A percentile compares a stretch with the other conserved stretches of the same genome.
These are phyloP conservation scores for Delphinus delphis DNA, from an alignment of 2,113 vertebrate genomes.

Conservation along the genomic window DNA sequence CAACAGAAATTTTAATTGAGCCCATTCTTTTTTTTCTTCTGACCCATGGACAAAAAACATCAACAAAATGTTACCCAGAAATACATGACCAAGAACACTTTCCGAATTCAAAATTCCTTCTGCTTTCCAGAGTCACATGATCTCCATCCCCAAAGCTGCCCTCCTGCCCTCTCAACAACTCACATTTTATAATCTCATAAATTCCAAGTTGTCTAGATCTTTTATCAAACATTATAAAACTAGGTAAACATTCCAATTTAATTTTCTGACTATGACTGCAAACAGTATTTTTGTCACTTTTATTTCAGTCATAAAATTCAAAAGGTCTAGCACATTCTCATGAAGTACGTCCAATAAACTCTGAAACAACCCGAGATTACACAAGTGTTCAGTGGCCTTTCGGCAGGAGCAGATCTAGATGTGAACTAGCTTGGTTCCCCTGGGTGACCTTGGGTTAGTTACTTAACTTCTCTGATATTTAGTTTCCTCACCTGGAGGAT, in stretches of 20 bases:
- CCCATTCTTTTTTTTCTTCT: constrained; percentile 64
- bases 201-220: constrained; percentile 30
- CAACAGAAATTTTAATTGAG: constrained; percentile 82
- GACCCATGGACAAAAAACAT: constrained; percentile 70
- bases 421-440: background rate
- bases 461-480: background rate
- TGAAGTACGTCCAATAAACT: constrained; percentile 24
- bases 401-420: background rate
- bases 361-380: background rate
- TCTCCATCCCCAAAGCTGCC: background rate
- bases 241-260: constrained; percentile 58
- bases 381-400: background rate
- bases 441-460: background rate
- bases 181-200: constrained; percentile 6
- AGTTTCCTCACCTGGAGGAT: background rate
- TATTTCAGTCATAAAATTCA: constrained; percentile 67
- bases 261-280: constrained; percentile 56
- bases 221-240: constrained; percentile 69
- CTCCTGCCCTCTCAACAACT: background rate
- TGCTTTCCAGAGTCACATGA: background rate
- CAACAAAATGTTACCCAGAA: constrained; percentile 65
- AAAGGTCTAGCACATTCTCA: constrained; percentile 57
- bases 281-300: constrained; percentile 55
- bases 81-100: constrained; percentile 53
- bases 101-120: constrained; percentile 65